phyloP scores from a whole-genome alignment of 1,140 invertebrate species.

The Hormaphis cornu region DNA sequence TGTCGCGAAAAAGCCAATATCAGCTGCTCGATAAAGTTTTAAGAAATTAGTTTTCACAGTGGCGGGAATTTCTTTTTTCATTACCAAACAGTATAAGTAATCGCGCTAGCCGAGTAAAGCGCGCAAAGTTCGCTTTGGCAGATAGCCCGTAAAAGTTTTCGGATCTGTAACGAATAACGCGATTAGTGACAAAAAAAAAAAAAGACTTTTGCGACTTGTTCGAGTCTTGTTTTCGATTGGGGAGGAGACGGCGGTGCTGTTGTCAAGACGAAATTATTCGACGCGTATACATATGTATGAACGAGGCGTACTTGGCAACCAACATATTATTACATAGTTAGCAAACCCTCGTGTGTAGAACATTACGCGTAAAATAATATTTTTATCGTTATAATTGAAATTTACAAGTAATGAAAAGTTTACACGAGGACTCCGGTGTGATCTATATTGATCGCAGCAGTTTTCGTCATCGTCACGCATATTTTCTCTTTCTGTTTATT shows the following conservation, averaged over 20 bases:
- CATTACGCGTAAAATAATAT: too few relatives aligned
- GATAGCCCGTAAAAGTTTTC: conserved; percentile 21
- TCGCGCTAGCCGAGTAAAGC: neutral
- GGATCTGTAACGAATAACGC: conserved; percentile 29
- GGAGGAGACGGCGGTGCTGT: neutral
- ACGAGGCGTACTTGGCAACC: neutral
- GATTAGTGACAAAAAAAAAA: conserved; percentile 21
- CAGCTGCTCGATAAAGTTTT: conserved; percentile 12
- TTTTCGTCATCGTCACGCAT: too few relatives aligned
- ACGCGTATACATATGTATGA: neutral
- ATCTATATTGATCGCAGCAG: too few relatives aligned
- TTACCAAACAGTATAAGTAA: too few relatives aligned
- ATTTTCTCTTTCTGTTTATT: too few relatives aligned
- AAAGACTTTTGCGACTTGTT: conserved; percentile 25
- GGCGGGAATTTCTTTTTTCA: too few relatives aligned
- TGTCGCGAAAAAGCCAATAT: conserved; percentile 8
- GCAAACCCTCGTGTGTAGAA: too few relatives aligned
- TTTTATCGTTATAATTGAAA: too few relatives aligned
- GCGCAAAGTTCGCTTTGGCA: conserved; percentile 10
- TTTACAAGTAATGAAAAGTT: too few relatives aligned
- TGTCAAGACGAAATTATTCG: neutral
- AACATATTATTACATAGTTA: too few relatives aligned
- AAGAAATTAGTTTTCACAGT: conserved; percentile 30
- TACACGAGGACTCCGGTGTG: too few relatives aligned
- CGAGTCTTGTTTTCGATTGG: conserved; percentile 1